Base-by-base conservation (phyloP, 1,140 invertebrate genomes). In the Orchesella cincta region DNA sequence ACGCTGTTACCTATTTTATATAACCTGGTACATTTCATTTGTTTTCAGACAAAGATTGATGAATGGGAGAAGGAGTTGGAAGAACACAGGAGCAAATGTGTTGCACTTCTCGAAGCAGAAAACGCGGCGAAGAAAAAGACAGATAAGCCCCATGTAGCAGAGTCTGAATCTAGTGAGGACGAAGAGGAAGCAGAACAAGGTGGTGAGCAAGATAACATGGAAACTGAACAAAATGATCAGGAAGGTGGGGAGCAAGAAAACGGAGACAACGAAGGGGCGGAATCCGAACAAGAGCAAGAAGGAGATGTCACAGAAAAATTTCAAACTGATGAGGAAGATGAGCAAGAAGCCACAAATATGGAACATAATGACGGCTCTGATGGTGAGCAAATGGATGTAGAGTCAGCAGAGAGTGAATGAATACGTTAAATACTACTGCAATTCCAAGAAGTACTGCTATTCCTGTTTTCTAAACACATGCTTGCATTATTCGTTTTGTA, bases 61-160 rank as follows among this genome's bases (percentile, higher is more conserved):
- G 79, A 80, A 29, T 80, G 28, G 54, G 79, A 80, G 36, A 78
- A 76, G 36, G 77, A 80, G 1, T 28, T 80, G 3, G 18, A 46
- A 31, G 74, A 46, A 18, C 29, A 54, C 23, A 26, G 74, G 20
- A 74, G 52, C 0, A 80, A 80, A 62, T 80, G 79, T 29, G 28
- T 78, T 18, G 74, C 78, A 52, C 64, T 51, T 14, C 33, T 76
- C 33, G 23, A 36, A n/a, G 71, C 71, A 31, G 71, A 51, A 2
- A 16, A 46, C 1, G 39, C 34, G 23, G 18, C 34, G n/a, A 46
- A 73, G 46, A 5, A 31, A 16, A 46, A 26, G 35, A 46, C 14
- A 12, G 34, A 73, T 28, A 71, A 34, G 67, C 28, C 20, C 12
- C 5, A 3, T 14, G 5, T 33, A 12, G 26, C 31, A 5, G 34